Evolutionary conservation across 2,888 invertebrate genomes (phyloP).

Genomic region (Octodonta nipae): DNA sequence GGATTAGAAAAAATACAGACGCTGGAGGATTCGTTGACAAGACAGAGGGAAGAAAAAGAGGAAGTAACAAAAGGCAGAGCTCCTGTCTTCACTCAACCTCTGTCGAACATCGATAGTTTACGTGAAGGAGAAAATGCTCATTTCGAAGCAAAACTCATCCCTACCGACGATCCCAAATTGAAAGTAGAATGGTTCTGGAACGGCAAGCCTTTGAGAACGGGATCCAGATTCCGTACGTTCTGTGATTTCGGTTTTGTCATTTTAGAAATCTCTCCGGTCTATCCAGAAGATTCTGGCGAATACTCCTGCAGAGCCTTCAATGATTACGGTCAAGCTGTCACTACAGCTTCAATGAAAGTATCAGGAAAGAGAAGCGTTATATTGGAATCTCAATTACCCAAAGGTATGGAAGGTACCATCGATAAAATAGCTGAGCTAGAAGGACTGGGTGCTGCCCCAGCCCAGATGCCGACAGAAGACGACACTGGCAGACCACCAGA

Average conservation of each 20-base stretch:
- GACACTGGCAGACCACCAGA: constrained; percentile 81
- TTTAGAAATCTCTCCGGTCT: constrained; percentile 91
- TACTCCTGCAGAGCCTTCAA: constrained; percentile 79
- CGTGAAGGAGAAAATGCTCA: constrained; percentile 86
- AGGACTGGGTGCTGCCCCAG: constrained; percentile 62
- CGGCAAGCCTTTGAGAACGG: constrained; percentile 74
- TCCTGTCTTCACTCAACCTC: constrained; percentile 78
- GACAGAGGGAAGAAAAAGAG: constrained; percentile 56
- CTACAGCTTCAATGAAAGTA: constrained; percentile 77
- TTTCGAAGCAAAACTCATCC: constrained; percentile 78
- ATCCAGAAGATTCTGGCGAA: constrained; percentile 90
- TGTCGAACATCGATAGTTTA: constrained; percentile 73
- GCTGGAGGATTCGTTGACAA: constrained; percentile 78
- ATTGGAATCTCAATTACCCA: constrained; percentile 78
- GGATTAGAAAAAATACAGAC: constrained; percentile 86
- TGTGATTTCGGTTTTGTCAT: constrained; percentile 97
- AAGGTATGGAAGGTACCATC: constrained; percentile 87
- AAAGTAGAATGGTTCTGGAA: constrained; percentile 93
- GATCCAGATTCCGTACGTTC: constrained; percentile 89
- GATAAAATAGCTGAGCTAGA: constrained; percentile 85
- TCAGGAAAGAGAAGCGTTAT: constrained; percentile 86
- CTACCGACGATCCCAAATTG: constrained; percentile 80
- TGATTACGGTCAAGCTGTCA: constrained; percentile 83
- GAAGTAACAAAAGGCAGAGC: constrained; percentile 71
- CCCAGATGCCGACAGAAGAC: constrained; percentile 57